These are phyloP conservation scores for Halisarca cf. caerulea DNA, from an alignment of 37 sponge, comb jelly and placozoan species.

Conservation along the genomic window DNA sequence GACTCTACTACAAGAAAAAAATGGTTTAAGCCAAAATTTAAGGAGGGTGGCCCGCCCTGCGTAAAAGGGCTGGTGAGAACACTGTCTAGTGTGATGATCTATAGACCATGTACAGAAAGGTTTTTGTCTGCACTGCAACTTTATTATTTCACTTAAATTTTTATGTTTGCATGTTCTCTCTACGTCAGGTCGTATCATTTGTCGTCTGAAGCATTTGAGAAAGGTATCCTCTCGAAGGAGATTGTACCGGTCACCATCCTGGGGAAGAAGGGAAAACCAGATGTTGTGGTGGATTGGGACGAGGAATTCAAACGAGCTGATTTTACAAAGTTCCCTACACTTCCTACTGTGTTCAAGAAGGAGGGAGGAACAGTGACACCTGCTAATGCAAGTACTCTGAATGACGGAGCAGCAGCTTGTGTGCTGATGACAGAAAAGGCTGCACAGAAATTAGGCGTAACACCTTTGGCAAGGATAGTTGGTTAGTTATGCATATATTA, in stretches of 20 bases:
- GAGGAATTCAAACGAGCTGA: slow-evolving; percentile 80
- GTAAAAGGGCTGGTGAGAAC: no score
- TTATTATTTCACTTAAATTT: no score
- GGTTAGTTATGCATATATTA: slow-evolving; percentile 42
- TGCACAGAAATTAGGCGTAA: slow-evolving; percentile 39
- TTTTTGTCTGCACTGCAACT: no score
- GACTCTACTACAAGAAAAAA: no score
- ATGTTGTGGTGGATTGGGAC: slow-evolving; percentile 75
- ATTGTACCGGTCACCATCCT: slow-evolving; percentile 78
- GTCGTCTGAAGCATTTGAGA: slow-evolving; percentile 68
- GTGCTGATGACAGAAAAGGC: slow-evolving; percentile 88
- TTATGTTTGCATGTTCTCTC: no score
- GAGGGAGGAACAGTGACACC: slow-evolving; percentile 93
- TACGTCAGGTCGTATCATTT: slow-evolving; percentile 58
- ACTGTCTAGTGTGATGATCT: no score
- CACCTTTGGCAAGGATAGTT: slow-evolving; percentile 88
- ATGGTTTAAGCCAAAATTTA: no score
- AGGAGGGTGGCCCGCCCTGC: no score
- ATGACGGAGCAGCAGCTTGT: slow-evolving; percentile 95
- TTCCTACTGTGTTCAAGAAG: slow-evolving; percentile 83
- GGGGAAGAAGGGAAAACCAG: slow-evolving; percentile 75
- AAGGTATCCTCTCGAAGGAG: slow-evolving; percentile 65
- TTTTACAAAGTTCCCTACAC: slow-evolving; percentile 73
- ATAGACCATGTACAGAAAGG: no score
- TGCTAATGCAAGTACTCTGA: slow-evolving; percentile 94